phyloP scores from a whole-genome alignment of 2,797 vertebrate species.

The Cetoscarus ocellatus region DNA sequence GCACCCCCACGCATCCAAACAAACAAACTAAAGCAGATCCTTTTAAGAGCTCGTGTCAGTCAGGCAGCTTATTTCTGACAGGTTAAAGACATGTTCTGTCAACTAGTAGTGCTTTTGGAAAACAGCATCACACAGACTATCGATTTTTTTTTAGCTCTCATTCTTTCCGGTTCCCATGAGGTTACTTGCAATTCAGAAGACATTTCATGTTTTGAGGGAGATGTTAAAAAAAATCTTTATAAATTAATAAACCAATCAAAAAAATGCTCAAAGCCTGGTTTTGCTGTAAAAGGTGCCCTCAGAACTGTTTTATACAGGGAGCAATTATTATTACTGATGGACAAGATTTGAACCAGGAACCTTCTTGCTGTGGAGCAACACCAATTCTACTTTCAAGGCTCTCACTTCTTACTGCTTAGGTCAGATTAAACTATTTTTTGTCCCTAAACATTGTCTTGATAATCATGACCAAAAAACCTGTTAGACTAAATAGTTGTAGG shows the following conservation, averaged over 20 bases:
- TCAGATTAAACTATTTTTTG: no score
- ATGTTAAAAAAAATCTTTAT: conserved; percentile 11
- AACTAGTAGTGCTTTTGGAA: conserved; percentile 36
- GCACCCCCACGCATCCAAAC: background rate
- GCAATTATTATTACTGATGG: no score
- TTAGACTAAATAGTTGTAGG: no score
- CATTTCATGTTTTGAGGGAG: conserved; percentile 10
- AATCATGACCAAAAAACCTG: no score
- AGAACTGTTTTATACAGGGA: no score
- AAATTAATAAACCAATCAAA: background rate
- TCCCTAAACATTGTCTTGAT: no score
- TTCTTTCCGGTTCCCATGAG: conserved; percentile 15
- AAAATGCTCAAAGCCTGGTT: background rate
- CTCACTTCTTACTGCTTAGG: no score
- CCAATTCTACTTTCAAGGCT: no score
- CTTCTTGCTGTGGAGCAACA: no score
- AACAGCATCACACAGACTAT: conserved; percentile 28
- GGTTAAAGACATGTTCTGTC: conserved; percentile 49
- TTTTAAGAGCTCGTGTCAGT: conserved; percentile 8
- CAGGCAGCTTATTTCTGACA: conserved; percentile 43
- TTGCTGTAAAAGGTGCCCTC: background rate
- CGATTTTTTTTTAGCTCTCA: conserved; percentile 27
- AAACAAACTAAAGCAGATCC: conserved; percentile 19
- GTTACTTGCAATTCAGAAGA: conserved; percentile 23
- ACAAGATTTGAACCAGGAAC: no score